phyloP scores from a whole-genome alignment of 1,140 invertebrate species.

The Helicoverpa armigera region DNA sequence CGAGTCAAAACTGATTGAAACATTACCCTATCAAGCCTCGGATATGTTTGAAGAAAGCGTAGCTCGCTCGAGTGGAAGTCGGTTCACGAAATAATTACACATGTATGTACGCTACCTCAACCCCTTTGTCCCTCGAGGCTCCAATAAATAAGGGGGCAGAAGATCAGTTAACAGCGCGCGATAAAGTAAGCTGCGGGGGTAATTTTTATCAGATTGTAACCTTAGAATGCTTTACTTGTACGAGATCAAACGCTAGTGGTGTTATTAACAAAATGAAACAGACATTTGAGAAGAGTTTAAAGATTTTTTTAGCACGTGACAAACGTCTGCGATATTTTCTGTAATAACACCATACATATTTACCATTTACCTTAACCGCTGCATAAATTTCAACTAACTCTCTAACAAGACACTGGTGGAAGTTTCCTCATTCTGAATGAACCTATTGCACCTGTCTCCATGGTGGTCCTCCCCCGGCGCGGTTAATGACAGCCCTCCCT shows the following conservation, averaged over 20 bases:
- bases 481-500: conserved; percentile 9
- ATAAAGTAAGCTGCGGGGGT: not conserved
- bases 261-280: too few relatives aligned
- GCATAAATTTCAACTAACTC: too few relatives aligned
- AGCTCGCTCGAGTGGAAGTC: conserved; percentile 3
- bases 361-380: too few relatives aligned
- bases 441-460: not conserved
- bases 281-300: too few relatives aligned
- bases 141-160: not conserved
- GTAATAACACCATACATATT: too few relatives aligned
- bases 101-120: conserved; percentile 15
- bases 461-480: not conserved
- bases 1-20: conserved; percentile 14
- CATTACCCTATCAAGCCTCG: not conserved
- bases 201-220: conserved; percentile 8
- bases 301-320: too few relatives aligned
- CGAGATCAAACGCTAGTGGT: too few relatives aligned
- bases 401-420: too few relatives aligned
- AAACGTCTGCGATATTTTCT: too few relatives aligned
- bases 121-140: not conserved
- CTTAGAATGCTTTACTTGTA: not conserved
- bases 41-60: conserved; percentile 8
- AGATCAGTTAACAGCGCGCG: conserved; percentile 18
- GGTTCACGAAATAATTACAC: conserved; percentile 46
- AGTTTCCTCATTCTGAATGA: not conserved